These are phyloP conservation scores for Sparidentex hasta DNA, from an alignment of 2,797 vertebrate species.

Conservation along the genomic window DNA sequence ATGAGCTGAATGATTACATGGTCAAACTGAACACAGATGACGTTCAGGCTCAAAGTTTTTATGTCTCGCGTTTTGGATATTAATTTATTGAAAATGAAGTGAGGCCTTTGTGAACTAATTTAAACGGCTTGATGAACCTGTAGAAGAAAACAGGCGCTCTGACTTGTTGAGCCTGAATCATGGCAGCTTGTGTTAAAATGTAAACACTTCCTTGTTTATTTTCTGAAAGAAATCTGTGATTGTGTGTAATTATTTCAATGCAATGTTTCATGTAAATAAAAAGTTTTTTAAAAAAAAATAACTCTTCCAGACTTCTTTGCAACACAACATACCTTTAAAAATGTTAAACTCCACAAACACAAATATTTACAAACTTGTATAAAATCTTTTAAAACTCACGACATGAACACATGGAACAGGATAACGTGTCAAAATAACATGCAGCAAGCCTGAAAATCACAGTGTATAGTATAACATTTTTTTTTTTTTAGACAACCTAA, in stretches of 20 bases:
- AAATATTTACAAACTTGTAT: conserved; percentile 25
- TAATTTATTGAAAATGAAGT: conserved; percentile 79
- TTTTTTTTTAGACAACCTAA: conserved; percentile 2
- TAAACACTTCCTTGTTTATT: conserved; percentile 25
- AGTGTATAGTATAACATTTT: not conserved
- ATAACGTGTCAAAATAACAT: conserved; percentile 1
- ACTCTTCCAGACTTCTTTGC: conserved; percentile 23
- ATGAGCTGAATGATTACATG: conserved; percentile 39
- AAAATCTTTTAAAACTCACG: not conserved
- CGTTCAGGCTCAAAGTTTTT: conserved; percentile 22
- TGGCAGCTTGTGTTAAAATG: conserved; percentile 79
- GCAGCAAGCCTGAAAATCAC: not conserved
- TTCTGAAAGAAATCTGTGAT: conserved; percentile 63
- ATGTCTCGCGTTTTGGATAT: conserved; percentile 55
- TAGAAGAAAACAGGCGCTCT: conserved; percentile 42
- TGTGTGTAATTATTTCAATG: conserved; percentile 71
- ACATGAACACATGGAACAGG: conserved; percentile 9
- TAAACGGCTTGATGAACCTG: conserved; percentile 51
- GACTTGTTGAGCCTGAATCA: conserved; percentile 35
- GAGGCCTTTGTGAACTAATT: conserved; percentile 44
- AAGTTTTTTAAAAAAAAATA: conserved; percentile 42
- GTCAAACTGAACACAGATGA: conserved; percentile 58
- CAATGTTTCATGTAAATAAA: conserved; percentile 80
- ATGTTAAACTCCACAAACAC: not conserved
- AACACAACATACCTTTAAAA: conserved; percentile 19